Evolutionary conservation across 2,888 invertebrate species (phyloP).

Genomic region (Drosophila paramelanica): DNA sequence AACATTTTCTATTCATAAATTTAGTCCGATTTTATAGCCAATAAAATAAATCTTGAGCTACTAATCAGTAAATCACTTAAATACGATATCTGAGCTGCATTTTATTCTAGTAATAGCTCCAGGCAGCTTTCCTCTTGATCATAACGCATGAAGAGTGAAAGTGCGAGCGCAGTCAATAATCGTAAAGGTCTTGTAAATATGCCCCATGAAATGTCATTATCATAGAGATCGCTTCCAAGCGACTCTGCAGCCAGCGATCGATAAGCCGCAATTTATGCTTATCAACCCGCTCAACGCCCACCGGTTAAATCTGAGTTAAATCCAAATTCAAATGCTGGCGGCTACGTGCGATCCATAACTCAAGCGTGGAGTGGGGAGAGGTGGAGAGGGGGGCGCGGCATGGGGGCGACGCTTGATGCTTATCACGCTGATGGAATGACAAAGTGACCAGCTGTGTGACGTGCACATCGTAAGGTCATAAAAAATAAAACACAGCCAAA

Average conservation of each 20-base stretch:
- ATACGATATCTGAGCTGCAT: background rate
- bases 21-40: background rate
- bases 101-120: conserved; percentile 4
- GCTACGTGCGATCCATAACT: conserved; percentile 44
- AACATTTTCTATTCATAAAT: background rate
- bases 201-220: conserved; percentile 30
- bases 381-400: conserved; percentile 27
- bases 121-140: background rate
- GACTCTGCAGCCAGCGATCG: conserved; percentile 39
- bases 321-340: conserved; percentile 45
- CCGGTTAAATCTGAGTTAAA: conserved; percentile 23
- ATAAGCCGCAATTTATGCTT: conserved; percentile 71
- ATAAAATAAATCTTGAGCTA: background rate
- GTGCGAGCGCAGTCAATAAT: conserved; percentile 14
- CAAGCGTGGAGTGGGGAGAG: background rate
- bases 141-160: conserved; percentile 40
- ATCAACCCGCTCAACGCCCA: conserved; percentile 66
- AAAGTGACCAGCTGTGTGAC: conserved; percentile 55
- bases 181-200: conserved; percentile 16
- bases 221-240: conserved; percentile 32
- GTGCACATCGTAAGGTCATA: conserved; percentile 48
- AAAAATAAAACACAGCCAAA: conserved; percentile 7
- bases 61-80: too few relatives aligned
- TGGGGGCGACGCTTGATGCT: conserved; percentile 58
- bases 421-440: conserved; percentile 73